Base-by-base conservation (phyloP, 2,113 vertebrate genomes). In the Pavo muticus region DNA sequence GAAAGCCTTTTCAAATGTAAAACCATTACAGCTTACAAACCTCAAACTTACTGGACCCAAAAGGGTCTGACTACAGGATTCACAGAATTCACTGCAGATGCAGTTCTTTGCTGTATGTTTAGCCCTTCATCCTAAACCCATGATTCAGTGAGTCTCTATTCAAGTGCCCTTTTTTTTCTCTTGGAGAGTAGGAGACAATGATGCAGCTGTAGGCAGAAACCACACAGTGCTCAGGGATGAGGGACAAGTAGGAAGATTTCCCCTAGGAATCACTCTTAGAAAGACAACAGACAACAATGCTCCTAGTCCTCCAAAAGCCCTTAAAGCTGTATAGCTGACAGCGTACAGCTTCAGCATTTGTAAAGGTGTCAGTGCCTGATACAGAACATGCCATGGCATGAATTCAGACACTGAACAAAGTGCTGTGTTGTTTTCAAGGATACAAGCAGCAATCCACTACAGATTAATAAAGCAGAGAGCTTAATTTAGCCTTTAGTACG, bases 1-100 rank as follows among this genome's bases (percentile, higher is more conserved):
- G 11, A 47, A 88, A 93, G 18, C 21, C 15, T 93, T 80, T 88
- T 44, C 42, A 88, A 71, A 68, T 24, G 59, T 23, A 88, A 77
- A 67, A 1, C 3, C n/a, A 73, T 9, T 11, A 71, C 14, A 48
- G 10, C 27, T 87, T 56, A 59, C 27, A 50, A 84, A 60, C 14
- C 12, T 74, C 52, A 71, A 32, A 50, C 5, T 47, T 42, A 65
- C 8, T 11, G 25, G 32, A 63, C 15, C 13, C 13, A 88, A 79
- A 56, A 70, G 35, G 7, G 20, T 18, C 45, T 77, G 30, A 11
- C 5, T 75, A 48, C 4, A 37, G 70, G 47, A 16, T 14, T 9
- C 21, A 4, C 29, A 81, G 68, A 77, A 78, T 48, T 48, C 73
- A 87, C 20, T 30, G 14, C 17, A 2, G 29, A 57, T 69, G 23